Conservation (phyloP, 2,113 vertebrate genomes). For the Vulpes lagopus region DNA sequence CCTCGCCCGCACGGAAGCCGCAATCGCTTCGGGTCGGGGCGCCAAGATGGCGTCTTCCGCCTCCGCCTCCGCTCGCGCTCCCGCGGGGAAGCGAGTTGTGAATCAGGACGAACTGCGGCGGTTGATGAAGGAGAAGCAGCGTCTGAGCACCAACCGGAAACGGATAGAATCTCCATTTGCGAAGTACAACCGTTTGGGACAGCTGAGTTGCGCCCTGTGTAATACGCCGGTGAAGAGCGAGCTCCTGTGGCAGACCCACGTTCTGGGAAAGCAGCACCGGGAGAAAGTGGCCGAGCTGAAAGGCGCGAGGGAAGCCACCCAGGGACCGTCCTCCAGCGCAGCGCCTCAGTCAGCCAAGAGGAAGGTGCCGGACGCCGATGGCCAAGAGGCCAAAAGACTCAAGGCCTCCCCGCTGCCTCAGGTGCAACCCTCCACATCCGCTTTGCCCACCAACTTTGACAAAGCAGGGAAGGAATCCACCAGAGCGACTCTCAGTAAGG, state of each 20-base stretch:
- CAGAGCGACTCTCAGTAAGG: slow-evolving; percentile 65
- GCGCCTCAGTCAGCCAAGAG: slow-evolving; percentile 87
- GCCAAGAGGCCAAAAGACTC: slow-evolving; percentile 85
- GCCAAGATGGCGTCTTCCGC: slow-evolving; percentile 81
- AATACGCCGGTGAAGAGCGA: slow-evolving; percentile 93
- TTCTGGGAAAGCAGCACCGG: slow-evolving; percentile 95
- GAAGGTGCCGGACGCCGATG: slow-evolving; percentile 86
- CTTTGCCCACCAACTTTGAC: slow-evolving; percentile 87
- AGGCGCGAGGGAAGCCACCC: slow-evolving; percentile 81
- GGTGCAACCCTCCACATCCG: slow-evolving; percentile 77
- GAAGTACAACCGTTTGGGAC: slow-evolving; percentile 94
- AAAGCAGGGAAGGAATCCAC: slow-evolving; percentile 63
- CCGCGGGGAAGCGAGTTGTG: slow-evolving; percentile 89
- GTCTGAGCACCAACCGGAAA: slow-evolving; percentile 89
- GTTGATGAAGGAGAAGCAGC: slow-evolving; percentile 95
- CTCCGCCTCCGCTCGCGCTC: background rate
- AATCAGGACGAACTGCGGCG: slow-evolving; percentile 96
- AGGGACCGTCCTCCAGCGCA: slow-evolving; percentile 56
- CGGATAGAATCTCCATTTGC: slow-evolving; percentile 94
- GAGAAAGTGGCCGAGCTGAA: slow-evolving; percentile 93
- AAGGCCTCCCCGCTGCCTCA: slow-evolving; percentile 77
- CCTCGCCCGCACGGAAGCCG: slow-evolving; percentile 2
- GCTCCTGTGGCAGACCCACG: slow-evolving; percentile 95
- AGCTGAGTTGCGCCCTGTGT: slow-evolving; percentile 94
- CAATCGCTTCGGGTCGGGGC: background rate